These are phyloP conservation scores for Diplazon laetatorius DNA, from an alignment of 2,888 invertebrate genomes.

Conservation along the genomic window DNA sequence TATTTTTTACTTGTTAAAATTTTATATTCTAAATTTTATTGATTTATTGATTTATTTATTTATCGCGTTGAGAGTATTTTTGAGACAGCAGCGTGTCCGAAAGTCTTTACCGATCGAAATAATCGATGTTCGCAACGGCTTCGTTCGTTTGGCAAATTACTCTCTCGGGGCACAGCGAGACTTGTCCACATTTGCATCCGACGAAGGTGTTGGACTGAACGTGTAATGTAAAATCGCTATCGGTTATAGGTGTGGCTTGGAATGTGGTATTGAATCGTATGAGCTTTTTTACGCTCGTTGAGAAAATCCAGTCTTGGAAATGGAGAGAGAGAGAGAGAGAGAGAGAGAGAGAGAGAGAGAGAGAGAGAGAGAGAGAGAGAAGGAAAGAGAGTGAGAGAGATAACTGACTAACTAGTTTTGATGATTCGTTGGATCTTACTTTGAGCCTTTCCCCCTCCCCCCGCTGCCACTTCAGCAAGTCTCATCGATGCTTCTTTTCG, in stretches of 20 bases:
- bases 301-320: background rate
- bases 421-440: conserved; percentile 39
- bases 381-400: no score
- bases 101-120: background rate
- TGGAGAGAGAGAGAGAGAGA: conserved; percentile 38
- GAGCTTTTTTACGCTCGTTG: conserved; percentile 1
- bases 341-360: no score
- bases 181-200: conserved; percentile 59
- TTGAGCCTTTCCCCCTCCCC: no score
- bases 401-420: no score
- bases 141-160: no score
- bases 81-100: background rate
- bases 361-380: conserved; percentile 3
- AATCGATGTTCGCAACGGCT: background rate
- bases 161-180: no score
- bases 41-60: background rate
- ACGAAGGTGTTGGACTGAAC: conserved; percentile 60
- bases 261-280: conserved; percentile 68
- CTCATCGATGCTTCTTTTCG: background rate
- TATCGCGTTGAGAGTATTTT: background rate
- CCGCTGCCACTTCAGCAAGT: background rate
- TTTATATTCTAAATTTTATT: background rate
- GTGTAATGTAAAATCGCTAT: conserved; percentile 66
- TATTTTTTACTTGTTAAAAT: no score
- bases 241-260: conserved; percentile 74